Evolutionary conservation across 1,140 invertebrate genomes (phyloP), one percentile per base, ranked within the genome.

Genomic region (Chrysopa pallens): DNA sequence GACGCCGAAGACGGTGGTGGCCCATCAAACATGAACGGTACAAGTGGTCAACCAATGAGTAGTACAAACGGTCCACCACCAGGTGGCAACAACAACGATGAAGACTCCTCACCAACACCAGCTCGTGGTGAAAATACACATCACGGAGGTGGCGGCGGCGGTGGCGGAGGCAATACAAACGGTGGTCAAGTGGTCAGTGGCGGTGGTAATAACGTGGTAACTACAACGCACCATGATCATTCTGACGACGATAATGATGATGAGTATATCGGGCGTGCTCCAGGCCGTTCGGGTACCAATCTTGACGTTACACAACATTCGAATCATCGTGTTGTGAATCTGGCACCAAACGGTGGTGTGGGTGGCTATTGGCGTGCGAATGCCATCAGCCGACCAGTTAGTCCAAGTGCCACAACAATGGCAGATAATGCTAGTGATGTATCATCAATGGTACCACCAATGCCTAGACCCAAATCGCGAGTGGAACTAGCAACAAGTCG

Each of bases 331-430:
- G 35, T 40, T 40, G 9, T 33, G 1, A 42, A 54, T 13, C 56
- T 54, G 1, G 46, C 52, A 8, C 46, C 56, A 5, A 60, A 57
- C 43, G 61, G 61, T 45, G 64, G 69, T 48, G 55, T 59, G 54
- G 61, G 63, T 59, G 68, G 68, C 49, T 70, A 65, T 59, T 71
- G 69, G 70, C 64, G 69, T 58, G 63, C 66, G 58, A 62, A 62
- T 60, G 64, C 60, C 59, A 65, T 67, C 60, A 65, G 65, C 58
- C 60, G 67, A 61, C 62, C 67, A 55, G 55, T 62, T 52, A 60
- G 62, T 61, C 58, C 62, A 47, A 45, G 46, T 8, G 49, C 48
- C 37, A 38, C 44, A 40, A 60, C 57, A 60, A 68, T 66, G 67
- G 66, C 61, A 55, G 68, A 61, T 60, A 66, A 66, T 64, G 69